A percentile compares a stretch with the other conserved stretches of the same genome.
Conservation (phyloP, 2,797 vertebrate species). For the Gephyroberyx darwinii region DNA sequence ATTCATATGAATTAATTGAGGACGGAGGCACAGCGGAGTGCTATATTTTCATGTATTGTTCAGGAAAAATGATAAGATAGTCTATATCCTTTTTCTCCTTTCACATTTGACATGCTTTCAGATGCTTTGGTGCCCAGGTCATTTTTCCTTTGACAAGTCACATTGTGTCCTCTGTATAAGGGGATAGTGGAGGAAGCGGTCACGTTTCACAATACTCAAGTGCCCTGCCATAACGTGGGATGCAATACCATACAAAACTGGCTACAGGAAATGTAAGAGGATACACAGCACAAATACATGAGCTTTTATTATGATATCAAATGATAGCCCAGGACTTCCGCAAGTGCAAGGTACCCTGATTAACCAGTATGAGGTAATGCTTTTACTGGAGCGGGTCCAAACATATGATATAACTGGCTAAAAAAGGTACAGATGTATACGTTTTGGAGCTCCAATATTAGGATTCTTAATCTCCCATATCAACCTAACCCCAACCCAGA, state of each 20-base stretch:
- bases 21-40: slow-evolving; percentile 70
- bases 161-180: slow-evolving; percentile 60
- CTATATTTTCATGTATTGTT: slow-evolving; percentile 64
- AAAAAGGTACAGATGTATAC: no score
- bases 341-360: background rate
- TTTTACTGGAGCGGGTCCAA: background rate
- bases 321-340: slow-evolving; percentile 23
- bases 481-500: no score
- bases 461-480: no score
- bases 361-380: slow-evolving; percentile 15
- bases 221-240: slow-evolving; percentile 55
- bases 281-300: slow-evolving; percentile 35
- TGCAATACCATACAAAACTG: slow-evolving; percentile 47
- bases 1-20: slow-evolving; percentile 77
- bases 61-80: slow-evolving; percentile 54
- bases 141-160: slow-evolving; percentile 58
- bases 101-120: slow-evolving; percentile 46
- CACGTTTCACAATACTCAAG: slow-evolving; percentile 51
- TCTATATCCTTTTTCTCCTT: slow-evolving; percentile 47
- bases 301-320: slow-evolving; percentile 31
- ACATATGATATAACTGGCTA: background rate
- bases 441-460: no score
- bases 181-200: slow-evolving; percentile 58
- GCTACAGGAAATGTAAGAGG: slow-evolving; percentile 57
- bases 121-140: slow-evolving; percentile 43